phyloP scores from a whole-genome alignment of 2,888 invertebrate genomes.

The Rotaria sp. region DNA sequence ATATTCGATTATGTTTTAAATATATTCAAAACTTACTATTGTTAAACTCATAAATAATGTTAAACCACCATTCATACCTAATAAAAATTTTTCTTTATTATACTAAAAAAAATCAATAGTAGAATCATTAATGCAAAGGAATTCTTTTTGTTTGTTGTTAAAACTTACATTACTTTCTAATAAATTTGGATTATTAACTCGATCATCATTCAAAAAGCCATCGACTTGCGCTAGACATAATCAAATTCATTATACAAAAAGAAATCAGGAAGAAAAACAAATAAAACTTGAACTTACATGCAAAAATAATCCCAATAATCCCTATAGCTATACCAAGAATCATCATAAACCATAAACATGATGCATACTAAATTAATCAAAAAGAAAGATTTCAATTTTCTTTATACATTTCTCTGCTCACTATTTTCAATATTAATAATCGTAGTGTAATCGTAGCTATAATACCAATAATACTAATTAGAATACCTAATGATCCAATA shows the following conservation, averaged over 20 bases:
- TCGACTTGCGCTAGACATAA: neutral
- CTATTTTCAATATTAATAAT: neutral
- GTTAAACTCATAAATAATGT: conserved; percentile 7
- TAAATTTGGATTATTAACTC: neutral
- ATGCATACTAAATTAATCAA: neutral
- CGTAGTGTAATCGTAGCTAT: neutral
- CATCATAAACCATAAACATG: conserved; percentile 1
- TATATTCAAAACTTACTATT: neutral
- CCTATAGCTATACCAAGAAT: neutral
- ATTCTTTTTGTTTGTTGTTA: too few species aligned
- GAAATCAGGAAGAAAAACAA: too few species aligned
- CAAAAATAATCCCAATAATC: conserved; percentile 23
- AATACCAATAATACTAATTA: neutral
- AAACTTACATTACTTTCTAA: neutral
- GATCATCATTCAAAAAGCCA: neutral
- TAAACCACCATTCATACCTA: conserved; percentile 16
- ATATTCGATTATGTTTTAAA: neutral
- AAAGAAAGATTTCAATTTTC: neutral
- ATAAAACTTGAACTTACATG: neutral
- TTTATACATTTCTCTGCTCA: neutral
- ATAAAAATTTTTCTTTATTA: neutral
- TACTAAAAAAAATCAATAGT: neutral
- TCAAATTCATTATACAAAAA: neutral
- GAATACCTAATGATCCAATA: neutral
- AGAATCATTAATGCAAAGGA: too few species aligned